phyloP scores from a whole-genome alignment of 2,797 vertebrate species.

The Zalophus californianus region DNA sequence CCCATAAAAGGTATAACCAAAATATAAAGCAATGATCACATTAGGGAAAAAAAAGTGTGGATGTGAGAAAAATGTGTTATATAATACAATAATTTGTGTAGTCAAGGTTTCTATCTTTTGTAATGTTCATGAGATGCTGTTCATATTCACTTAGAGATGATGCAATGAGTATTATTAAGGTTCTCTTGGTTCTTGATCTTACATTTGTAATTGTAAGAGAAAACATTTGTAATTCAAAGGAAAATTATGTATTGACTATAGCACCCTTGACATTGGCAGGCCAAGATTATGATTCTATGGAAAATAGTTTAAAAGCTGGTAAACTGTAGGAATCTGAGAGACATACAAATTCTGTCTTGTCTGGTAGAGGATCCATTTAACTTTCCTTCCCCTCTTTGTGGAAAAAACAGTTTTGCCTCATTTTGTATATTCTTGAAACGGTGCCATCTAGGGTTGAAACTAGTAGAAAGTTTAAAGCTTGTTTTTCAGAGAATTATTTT shows the following conservation, averaged over 20 bases:
- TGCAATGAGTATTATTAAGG: neutral
- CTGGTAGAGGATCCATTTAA: neutral
- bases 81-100: neutral
- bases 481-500: neutral
- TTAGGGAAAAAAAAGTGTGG: neutral
- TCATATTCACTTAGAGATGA: conserved; percentile 20
- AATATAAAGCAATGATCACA: conserved; percentile 33
- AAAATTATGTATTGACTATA: neutral
- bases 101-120: neutral
- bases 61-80: neutral
- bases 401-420: neutral
- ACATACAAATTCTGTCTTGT: neutral
- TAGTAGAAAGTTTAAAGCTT: neutral
- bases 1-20: conserved; percentile 37
- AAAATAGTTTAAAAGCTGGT: neutral
- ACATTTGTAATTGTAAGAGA: neutral
- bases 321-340: neutral
- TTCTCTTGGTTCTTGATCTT: conserved; percentile 29
- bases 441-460: neutral
- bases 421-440: neutral
- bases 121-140: neutral
- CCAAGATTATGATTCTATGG: neutral
- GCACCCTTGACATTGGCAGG: neutral
- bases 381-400: neutral
- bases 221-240: neutral